Evolutionary conservation across 2,888 invertebrate genomes (phyloP), one percentile per base, ranked within the genome.

Genomic region (Polyommatus icarus): DNA sequence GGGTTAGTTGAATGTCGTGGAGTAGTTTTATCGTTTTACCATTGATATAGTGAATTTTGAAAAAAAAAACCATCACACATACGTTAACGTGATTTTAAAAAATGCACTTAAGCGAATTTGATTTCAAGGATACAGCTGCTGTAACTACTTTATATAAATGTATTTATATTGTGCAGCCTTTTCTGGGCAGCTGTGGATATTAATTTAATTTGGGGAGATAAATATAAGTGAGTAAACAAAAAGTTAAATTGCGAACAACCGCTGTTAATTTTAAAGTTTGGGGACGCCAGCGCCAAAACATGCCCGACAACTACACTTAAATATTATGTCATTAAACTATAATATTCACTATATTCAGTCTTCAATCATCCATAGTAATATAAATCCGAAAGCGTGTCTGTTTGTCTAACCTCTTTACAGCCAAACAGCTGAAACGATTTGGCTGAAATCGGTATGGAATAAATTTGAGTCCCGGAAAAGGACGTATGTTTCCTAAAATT

Each of bases 191-290:
- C 67, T 67, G 67, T 67, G 67, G 32, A 67, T 67, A 32, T 67
- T 67, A 67, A 67, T 67, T 67, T 29, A 67, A 67, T 67, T 67
- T 32, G 29, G 29, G 29, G 18, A 67, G 29, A 67, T 32, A 67
- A 67, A 67, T 67, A 67, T 15, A 32, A 32, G 32, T 18, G 67
- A 29, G 67, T 67, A 67, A 67, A 32, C 32, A 67, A 29, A 15
- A 67, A 32, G 67, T 67, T 67, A 67, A 67, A 67, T 67, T 67
- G 67, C 67, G 29, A 67, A 67, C 67, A 32, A 67, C 67, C 67
- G 67, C 67, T 32, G 67, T 67, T 67, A 67, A 67, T 67, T 32
- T 15, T 67, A 67, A 67, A 67, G 67, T 67, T 67, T 67, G 6
- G 67, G 67, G 29, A 32, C 32, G 29, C 29, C 32, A 67, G 12